Evolutionary conservation across 1,140 invertebrate genomes (phyloP), one percentile per base, ranked within the genome.

Genomic region (Macrosteles quadrilineatus): DNA sequence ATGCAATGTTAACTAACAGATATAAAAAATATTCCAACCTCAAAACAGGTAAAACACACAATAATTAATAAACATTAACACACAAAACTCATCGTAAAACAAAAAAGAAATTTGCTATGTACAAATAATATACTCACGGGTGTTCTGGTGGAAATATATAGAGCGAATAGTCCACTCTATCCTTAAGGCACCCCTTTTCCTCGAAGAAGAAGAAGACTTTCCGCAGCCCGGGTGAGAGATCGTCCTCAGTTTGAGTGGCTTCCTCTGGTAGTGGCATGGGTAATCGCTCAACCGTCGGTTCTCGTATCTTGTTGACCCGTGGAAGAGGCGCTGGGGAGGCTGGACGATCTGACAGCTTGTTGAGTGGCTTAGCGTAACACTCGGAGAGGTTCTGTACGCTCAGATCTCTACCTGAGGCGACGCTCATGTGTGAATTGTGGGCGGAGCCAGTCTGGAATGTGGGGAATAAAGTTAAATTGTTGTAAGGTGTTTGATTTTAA

Each of bases 131-230:
- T 36, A 77, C 81, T 84, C 86, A 94, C 91, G 83, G 85, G 82
- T 96, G 95, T 71, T 92, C 86, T 32, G 88, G 88, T 47, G 91
- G 85, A 79, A 98, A 95, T 67, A 98, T 78, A 78, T 95, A 98
- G 31, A 97, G 82, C 0, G 95, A 91, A 81, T 91, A 95, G 77
- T 97, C 91, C 68, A 92, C 88, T 74, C 94, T 86, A 75, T 93
- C 90, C 78, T 93, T 91, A 76, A 97, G 87, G 82, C 91, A 96
- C 53, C 90, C 90, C 70, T 87, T 88, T 21, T 89, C 88, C 76
- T 91, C 88, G 71, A 90, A 85, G 74, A 88, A 88, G 78, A 85
- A 85, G 75, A 89, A 88, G 68, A 89, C 81, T 72, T 88, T 78
- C 30, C 68, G 71, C 1, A 73, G 53, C 1, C 57, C 6, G 12